phyloP scores from a whole-genome alignment of 2,113 vertebrate genomes.

The Numida meleagris region DNA sequence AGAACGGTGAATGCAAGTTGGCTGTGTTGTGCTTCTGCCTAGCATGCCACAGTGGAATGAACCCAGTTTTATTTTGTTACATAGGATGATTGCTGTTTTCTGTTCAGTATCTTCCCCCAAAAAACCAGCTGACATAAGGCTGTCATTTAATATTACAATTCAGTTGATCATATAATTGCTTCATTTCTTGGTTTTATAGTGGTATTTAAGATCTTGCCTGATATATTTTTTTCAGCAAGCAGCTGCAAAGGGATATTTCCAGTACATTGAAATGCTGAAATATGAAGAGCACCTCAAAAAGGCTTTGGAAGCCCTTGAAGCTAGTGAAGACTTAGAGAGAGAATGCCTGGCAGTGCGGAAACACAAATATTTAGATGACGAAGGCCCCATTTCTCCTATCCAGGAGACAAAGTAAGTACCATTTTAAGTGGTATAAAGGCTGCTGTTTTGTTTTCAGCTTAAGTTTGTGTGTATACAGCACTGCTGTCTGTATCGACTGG shows the following conservation, averaged over 20 bases:
- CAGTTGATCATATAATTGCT: not conserved
- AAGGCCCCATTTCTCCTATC: constrained; percentile 81
- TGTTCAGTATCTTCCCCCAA: not conserved
- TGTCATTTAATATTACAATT: not conserved
- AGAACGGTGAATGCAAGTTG: not conserved
- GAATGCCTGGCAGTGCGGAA: constrained; percentile 65
- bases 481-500: not conserved
- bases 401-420: constrained; percentile 74
- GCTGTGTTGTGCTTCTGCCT: not conserved
- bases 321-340: constrained; percentile 74
- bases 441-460: not conserved
- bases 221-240: constrained; percentile 60
- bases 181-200: not conserved
- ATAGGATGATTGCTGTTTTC: not conserved
- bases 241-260: constrained; percentile 77
- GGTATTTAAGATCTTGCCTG: not conserved
- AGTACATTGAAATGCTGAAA: constrained; percentile 77
- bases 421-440: not conserved
- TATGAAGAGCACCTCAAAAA: constrained; percentile 76
- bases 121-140: not conserved
- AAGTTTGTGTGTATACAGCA: not conserved
- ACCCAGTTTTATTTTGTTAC: not conserved
- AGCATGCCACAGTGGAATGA: not conserved
- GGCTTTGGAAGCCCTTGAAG: constrained; percentile 70
- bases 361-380: constrained; percentile 81